These are phyloP conservation scores for Graphium colonna DNA, from an alignment of 2,888 invertebrate species.

Conservation along the genomic window DNA sequence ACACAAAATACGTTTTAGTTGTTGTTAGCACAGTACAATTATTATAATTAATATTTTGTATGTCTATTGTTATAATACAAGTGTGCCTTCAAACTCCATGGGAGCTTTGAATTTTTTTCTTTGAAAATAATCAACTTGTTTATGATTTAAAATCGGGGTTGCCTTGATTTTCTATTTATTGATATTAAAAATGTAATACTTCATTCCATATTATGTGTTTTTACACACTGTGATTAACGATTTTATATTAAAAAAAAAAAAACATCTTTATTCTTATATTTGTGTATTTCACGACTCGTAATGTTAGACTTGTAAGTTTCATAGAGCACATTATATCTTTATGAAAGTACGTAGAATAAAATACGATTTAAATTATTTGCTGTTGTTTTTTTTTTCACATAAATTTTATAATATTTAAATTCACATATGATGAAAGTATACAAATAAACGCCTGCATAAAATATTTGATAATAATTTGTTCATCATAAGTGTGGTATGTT, in stretches of 20 bases:
- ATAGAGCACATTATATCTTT: slow-evolving; percentile 51
- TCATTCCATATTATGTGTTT: slow-evolving; percentile 67
- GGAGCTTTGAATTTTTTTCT: slow-evolving; percentile 40
- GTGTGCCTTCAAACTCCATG: slow-evolving; percentile 54
- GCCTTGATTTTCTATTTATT: slow-evolving; percentile 47
- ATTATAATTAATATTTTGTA: slow-evolving; percentile 42
- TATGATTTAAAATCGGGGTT: slow-evolving; percentile 41
- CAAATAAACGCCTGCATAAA: background rate
- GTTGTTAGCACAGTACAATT: slow-evolving; percentile 44
- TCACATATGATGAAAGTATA: background rate
- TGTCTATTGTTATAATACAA: slow-evolving; percentile 32
- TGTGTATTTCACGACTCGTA: slow-evolving; percentile 54
- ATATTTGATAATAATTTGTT: background rate
- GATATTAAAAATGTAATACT: slow-evolving; percentile 34
- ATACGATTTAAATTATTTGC: slow-evolving; percentile 35
- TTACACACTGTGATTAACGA: slow-evolving; percentile 70
- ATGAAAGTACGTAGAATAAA: slow-evolving; percentile 69
- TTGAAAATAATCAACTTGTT: slow-evolving; percentile 39
- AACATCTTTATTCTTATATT: slow-evolving; percentile 55
- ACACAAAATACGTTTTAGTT: slow-evolving; percentile 28
- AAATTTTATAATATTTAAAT: background rate
- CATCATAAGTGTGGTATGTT: background rate
- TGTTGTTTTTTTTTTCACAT: slow-evolving; percentile 7
- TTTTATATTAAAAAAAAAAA: slow-evolving; percentile 37
- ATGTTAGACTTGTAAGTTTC: slow-evolving; percentile 64